Percentiles rank a stretch among this genome's conserved stretches.
These are phyloP conservation scores for Dendronephthya gigantea DNA, from an alignment of 64 coral and sea anemone genomes.

Conservation along the genomic window DNA sequence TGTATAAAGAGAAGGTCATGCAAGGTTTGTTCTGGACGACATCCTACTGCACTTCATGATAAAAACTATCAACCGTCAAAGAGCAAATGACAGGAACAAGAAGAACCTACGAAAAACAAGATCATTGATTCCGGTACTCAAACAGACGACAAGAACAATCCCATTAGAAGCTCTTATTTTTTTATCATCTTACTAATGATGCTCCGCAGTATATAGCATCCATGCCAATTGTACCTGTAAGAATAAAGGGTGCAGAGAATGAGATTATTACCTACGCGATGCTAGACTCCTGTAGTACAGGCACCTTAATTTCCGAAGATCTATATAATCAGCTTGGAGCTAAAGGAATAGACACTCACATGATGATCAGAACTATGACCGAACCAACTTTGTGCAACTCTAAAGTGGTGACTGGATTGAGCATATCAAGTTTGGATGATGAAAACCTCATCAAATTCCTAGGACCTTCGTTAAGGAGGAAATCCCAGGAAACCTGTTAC, in stretches of 20 bases:
- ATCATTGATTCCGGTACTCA: not conserved
- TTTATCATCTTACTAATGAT: too few species aligned
- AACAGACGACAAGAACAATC: slow-evolving; percentile 3
- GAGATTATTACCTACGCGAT: slow-evolving; percentile 46
- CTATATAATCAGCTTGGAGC: not conserved
- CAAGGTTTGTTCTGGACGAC: slow-evolving; percentile 36
- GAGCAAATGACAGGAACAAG: not conserved
- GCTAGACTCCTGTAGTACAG: slow-evolving; percentile 44
- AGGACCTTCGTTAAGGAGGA: slow-evolving; percentile 27
- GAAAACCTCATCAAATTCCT: not conserved
- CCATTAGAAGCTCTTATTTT: too few species aligned
- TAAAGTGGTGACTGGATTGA: slow-evolving; percentile 16
- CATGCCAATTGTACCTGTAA: slow-evolving; percentile 44
- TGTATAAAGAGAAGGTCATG: slow-evolving; percentile 42
- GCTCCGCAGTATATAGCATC: too few species aligned
- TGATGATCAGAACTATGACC: slow-evolving; percentile 42
- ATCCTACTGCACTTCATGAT: slow-evolving; percentile 63
- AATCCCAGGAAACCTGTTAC: not conserved
- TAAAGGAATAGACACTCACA: slow-evolving; percentile 15
- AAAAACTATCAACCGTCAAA: slow-evolving; percentile 35
- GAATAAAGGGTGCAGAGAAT: not conserved
- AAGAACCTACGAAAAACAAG: not conserved
- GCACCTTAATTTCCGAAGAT: slow-evolving; percentile 31
- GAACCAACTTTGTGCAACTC: slow-evolving; percentile 1
- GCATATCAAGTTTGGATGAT: slow-evolving; percentile 21